Evolutionary conservation across 2,888 invertebrate genomes (phyloP).

Genomic region (Diplolepis rosae): DNA sequence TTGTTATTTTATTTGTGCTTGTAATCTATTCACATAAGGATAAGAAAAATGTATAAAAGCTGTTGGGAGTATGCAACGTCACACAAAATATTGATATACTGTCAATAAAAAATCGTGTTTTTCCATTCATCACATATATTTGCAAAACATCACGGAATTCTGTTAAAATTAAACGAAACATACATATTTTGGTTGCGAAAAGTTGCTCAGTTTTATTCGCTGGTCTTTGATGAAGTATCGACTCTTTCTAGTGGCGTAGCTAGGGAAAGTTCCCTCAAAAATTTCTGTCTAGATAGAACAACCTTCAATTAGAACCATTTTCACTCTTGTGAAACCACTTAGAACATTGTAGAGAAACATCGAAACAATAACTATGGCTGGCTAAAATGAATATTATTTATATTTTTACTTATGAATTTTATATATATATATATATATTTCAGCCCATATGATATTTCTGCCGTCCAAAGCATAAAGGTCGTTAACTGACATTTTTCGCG

Average conservation of each 20-base stretch:
- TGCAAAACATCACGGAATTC: slow-evolving; percentile 10
- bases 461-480: no score
- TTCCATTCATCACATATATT: not conserved
- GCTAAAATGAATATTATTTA: no score
- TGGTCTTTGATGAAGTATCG: slow-evolving; percentile 30
- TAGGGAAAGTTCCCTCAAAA: slow-evolving; percentile 19
- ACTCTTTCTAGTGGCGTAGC: slow-evolving; percentile 23
- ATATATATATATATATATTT: no score
- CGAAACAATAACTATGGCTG: no score
- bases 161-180: slow-evolving; percentile 10
- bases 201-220: slow-evolving; percentile 26
- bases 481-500: no score
- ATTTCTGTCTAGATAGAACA: slow-evolving; percentile 22
- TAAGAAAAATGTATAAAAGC: not conserved
- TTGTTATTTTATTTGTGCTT: no score
- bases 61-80: not conserved
- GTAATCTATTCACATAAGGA: no score
- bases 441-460: no score
- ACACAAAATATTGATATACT: not conserved
- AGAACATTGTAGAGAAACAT: no score
- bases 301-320: slow-evolving; percentile 11
- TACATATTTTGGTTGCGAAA: slow-evolving; percentile 2
- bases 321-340: no score
- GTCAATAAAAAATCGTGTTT: not conserved
- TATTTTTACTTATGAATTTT: no score